phyloP scores from a whole-genome alignment of 2,888 invertebrate species.

The Dione juno region DNA sequence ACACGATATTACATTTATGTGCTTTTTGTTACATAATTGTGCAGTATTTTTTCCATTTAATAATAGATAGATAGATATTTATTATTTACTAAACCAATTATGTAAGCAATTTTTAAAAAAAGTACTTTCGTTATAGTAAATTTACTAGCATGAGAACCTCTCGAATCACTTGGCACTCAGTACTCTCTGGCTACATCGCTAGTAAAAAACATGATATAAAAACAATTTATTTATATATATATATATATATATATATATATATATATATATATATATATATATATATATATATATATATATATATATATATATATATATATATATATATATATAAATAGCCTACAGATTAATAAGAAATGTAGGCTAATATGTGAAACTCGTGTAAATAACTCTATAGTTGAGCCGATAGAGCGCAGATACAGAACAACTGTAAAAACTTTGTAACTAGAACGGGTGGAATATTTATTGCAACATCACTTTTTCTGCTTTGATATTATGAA shows the following conservation, averaged over 20 bases:
- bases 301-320: too few species aligned
- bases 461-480: constrained; percentile 28
- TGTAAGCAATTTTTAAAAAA: background rate
- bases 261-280: too few species aligned
- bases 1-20: background rate
- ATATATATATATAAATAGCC: background rate
- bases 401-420: constrained; percentile 17
- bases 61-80: too few species aligned
- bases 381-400: constrained; percentile 11
- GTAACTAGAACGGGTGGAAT: constrained; percentile 22
- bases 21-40: background rate
- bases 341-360: background rate
- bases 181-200: background rate
- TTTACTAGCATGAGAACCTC: background rate
- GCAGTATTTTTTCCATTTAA: background rate
- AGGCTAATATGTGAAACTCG: background rate
- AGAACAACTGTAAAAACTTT: constrained; percentile 8
- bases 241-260: too few species aligned
- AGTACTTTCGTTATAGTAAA: background rate
- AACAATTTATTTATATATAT: too few species aligned
- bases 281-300: too few species aligned
- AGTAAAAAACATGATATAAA: too few species aligned
- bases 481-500: constrained; percentile 26
- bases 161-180: background rate
- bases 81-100: background rate